Base-by-base conservation (phyloP, 2,797 vertebrate genomes). In the Chloroceryle amazona region DNA sequence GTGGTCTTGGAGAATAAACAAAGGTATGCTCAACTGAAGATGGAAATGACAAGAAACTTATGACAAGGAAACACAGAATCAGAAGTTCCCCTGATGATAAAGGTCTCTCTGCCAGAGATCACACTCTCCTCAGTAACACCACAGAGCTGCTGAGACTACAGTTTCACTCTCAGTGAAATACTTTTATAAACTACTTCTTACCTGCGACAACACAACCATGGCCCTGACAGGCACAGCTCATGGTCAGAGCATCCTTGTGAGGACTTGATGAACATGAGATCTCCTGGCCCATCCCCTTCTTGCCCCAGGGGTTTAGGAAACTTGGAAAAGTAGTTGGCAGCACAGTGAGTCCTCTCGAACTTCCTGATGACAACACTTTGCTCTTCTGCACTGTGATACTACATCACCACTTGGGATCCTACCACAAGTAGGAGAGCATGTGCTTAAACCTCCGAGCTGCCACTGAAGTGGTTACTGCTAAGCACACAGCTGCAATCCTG, bases 351-450 rank as follows among this genome's bases (percentile, higher is more conserved):
- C 42, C 51, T 75, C 78, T 68, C 58, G 65, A 81, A 54, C 13
- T n/a, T 63, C 75, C 65, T 0, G 4, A 46, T 23, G n/a, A 35
- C 42, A 70, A 14, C 12, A 18, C 7, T 75, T 66, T 12, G 37
- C 20, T 66, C 41, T 61, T 74, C 46, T 58, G 25, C 20, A 11
- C 35, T 51, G 60, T 0, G 3, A 42, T 16, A 37, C 29, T 44
- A 54, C 35, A 42, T 0, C 0, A 1, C 15, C 74, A 37, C n/a
- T n/a, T 58, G 76, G 21, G 35, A 86, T 33, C 72, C 70, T 25
- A 33, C 46, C 47, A 31, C 22, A 74, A 54, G 39, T 0, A 51
- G 65, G 55, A 0, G 2, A 70, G 72, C 23, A 58, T 2, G 0
- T 7, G 46, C 20, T 57, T 37, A 46, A 42, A 66, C 9, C 52